These are phyloP conservation scores for Vollenhovia emeryi DNA, from an alignment of 1,140 invertebrate genomes.

Conservation along the genomic window DNA sequence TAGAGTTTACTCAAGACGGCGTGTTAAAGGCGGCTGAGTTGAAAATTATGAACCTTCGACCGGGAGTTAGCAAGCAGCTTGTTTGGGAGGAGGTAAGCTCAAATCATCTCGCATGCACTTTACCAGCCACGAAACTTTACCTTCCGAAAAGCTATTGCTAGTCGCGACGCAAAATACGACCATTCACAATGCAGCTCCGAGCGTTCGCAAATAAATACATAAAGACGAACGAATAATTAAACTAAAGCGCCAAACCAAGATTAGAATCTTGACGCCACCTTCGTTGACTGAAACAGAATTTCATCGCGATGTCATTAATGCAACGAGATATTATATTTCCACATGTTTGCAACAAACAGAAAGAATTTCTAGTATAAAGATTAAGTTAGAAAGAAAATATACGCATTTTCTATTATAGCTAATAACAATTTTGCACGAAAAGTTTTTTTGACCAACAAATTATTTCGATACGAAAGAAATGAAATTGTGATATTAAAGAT, in stretches of 20 bases:
- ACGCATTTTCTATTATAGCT: background rate
- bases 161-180: background rate
- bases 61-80: constrained; percentile 91
- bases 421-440: background rate
- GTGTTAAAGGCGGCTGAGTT: constrained; percentile 94
- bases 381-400: background rate
- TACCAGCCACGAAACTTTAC: constrained; percentile 31
- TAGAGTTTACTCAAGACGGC: constrained; percentile 96
- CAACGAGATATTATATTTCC: background rate
- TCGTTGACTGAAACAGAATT: background rate
- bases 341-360: constrained; percentile 6
- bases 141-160: constrained; percentile 19
- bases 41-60: constrained; percentile 96
- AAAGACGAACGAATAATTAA: constrained; percentile 28
- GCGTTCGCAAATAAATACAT: constrained; percentile 31
- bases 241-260: background rate
- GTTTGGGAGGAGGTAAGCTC: constrained; percentile 96
- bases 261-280: background rate
- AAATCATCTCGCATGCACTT: constrained; percentile 45
- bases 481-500: background rate
- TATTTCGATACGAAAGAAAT: background rate
- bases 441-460: background rate
- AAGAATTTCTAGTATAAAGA: constrained; percentile 9
- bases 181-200: background rate
- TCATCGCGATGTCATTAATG: constrained; percentile 6